Evolutionary conservation across 2,113 vertebrate genomes (phyloP).

Genomic region (Aramus guarauna): DNA sequence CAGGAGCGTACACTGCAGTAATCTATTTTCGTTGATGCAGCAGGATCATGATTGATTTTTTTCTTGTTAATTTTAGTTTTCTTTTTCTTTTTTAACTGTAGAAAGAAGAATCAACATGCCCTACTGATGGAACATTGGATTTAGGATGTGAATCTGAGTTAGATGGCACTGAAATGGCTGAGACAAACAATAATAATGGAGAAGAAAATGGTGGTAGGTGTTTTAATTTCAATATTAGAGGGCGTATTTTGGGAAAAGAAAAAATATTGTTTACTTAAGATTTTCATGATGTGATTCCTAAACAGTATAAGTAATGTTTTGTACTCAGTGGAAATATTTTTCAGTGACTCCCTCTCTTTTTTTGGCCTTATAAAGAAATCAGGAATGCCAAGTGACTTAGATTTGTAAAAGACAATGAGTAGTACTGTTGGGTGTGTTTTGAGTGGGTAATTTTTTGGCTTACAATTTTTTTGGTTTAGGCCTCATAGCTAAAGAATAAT

Average conservation of each 20-base stretch:
- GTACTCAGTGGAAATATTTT: not conserved
- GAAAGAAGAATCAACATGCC: constrained; percentile 82
- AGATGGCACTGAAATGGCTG: constrained; percentile 83
- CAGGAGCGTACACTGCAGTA: constrained; percentile 3
- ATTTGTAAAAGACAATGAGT: not conserved
- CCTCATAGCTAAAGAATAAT: not conserved
- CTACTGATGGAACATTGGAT: constrained; percentile 78
- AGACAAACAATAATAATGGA: constrained; percentile 74
- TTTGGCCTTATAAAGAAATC: not conserved
- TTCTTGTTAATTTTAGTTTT: constrained; percentile 32
- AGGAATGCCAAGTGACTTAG: not conserved
- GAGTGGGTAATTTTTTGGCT: not conserved
- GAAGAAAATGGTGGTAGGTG: constrained; percentile 83
- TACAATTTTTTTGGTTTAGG: not conserved
- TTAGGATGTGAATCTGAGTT: constrained; percentile 83
- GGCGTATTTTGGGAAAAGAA: not conserved
- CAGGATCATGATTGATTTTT: constrained; percentile 19
- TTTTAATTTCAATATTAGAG: not conserved
- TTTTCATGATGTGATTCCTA: not conserved
- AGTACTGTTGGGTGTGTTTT: not conserved
- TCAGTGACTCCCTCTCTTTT: not conserved
- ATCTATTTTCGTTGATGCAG: constrained; percentile 24
- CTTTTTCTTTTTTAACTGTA: constrained; percentile 51
- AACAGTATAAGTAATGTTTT: not conserved
- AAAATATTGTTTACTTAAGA: not conserved